Base-by-base conservation (phyloP, 1,140 invertebrate species). In the Eumaeus atala region DNA sequence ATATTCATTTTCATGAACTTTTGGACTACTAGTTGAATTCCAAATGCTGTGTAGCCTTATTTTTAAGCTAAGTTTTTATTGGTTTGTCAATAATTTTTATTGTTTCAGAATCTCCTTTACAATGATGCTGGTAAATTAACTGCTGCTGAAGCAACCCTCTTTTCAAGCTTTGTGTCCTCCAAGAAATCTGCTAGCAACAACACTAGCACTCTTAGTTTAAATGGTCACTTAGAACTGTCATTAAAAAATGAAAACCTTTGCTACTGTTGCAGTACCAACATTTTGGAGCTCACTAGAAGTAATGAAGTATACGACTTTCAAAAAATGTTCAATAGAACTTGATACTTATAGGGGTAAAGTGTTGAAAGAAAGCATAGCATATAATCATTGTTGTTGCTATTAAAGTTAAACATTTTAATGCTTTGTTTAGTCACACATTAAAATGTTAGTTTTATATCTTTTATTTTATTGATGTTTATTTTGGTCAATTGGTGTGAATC, bases 111-210 rank as follows among this genome's bases (percentile, higher is more conserved):
- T 49, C 54, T 48, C 6, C 51, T 87, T 49, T 62, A 67, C 37
- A 64, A 48, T 6, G 62, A 77, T 18, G 33, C 38, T n/a, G 42
- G 54, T 1, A 74, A 74, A 21, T 58, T 85, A 21, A 79, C 82
- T 52, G 81, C 87, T 34, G 59, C 83, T 14, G 67, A 85, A 58
- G 87, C 84, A 40, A 86, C 77, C 42, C 69, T 69, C 17, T 77
- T 82, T 58, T 88, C 86, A 56, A 81, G 69, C 66, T 64, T 67
- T 44, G 71, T 87, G 37, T 88, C 84, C 48, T 62, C 49, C n/a
- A 49, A 17, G 17, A 50, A 63, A 28, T 51, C 48, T 59, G 34
- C 35, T 52, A 34, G 40, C 53, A 42, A 57, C 28, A 33, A 0
- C 12, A 8, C 21, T 34, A n/a, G n/a, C 17, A 12, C 28, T 52